Evolutionary conservation across 2,113 vertebrate species (phyloP).

Genomic region (Crotalus viridis): DNA sequence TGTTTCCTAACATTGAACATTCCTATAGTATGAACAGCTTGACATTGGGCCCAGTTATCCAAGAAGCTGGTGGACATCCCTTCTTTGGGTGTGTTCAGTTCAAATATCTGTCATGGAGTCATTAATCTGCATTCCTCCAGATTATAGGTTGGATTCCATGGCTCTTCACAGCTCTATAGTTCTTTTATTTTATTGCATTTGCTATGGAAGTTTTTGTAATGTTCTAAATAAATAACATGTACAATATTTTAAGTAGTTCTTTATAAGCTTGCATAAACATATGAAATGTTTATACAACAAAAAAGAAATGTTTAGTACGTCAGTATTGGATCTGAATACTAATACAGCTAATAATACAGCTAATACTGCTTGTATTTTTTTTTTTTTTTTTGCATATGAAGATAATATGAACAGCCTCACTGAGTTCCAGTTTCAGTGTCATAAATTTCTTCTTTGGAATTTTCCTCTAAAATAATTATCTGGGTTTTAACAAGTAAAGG

Average conservation of each 20-base stretch:
- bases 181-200: background rate
- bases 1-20: background rate
- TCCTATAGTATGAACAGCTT: background rate
- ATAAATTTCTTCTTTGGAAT: background rate
- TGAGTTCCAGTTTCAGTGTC: background rate
- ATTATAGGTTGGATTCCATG: background rate
- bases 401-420: background rate
- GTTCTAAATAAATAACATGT: background rate
- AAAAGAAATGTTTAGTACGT: background rate
- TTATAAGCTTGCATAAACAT: background rate
- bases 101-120: background rate
- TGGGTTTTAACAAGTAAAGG: background rate
- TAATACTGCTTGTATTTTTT: background rate
- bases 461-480: background rate
- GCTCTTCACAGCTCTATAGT: background rate
- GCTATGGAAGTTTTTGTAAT: background rate
- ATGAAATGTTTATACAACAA: background rate
- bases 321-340: background rate
- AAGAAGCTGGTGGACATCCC: background rate
- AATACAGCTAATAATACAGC: background rate
- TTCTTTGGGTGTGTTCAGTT: background rate
- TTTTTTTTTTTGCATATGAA: background rate
- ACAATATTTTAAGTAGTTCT: background rate
- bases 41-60: background rate
- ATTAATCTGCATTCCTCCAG: background rate